phyloP scores from a whole-genome alignment of 2,797 vertebrate species.

The Merluccius polli region DNA sequence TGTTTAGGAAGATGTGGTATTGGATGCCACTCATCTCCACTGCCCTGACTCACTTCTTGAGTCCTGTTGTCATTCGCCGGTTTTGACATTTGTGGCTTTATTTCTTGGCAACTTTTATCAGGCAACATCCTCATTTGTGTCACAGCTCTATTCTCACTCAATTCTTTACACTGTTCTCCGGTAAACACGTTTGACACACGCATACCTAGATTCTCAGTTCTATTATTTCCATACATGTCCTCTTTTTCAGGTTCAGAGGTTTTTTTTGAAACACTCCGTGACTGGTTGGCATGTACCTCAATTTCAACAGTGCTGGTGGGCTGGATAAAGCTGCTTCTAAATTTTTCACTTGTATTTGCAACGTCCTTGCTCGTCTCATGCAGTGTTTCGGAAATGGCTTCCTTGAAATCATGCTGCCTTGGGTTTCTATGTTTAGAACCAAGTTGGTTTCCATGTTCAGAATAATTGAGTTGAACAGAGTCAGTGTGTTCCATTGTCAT shows the following conservation, averaged over 20 bases:
- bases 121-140: not conserved
- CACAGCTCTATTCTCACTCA: not conserved
- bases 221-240: not conserved
- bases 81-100: not conserved
- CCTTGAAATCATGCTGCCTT: constrained; percentile 26
- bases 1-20: not conserved
- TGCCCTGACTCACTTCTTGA: constrained; percentile 10
- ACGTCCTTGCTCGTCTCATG: constrained; percentile 35
- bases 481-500: constrained; percentile 17
- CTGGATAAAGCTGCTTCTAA: not conserved
- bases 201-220: not conserved
- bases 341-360: constrained; percentile 12
- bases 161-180: not conserved
- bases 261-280: not conserved
- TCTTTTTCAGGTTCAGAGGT: not conserved
- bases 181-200: not conserved
- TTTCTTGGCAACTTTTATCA: not conserved
- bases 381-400: constrained; percentile 16
- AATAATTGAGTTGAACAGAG: constrained; percentile 6
- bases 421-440: constrained; percentile 58
- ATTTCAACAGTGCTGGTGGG: not conserved
- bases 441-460: constrained; percentile 54
- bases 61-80: not conserved
- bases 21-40: not conserved
- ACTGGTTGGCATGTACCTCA: not conserved